phyloP scores from a whole-genome alignment of 2,113 vertebrate species.

The Coryphaenoides rupestris region DNA sequence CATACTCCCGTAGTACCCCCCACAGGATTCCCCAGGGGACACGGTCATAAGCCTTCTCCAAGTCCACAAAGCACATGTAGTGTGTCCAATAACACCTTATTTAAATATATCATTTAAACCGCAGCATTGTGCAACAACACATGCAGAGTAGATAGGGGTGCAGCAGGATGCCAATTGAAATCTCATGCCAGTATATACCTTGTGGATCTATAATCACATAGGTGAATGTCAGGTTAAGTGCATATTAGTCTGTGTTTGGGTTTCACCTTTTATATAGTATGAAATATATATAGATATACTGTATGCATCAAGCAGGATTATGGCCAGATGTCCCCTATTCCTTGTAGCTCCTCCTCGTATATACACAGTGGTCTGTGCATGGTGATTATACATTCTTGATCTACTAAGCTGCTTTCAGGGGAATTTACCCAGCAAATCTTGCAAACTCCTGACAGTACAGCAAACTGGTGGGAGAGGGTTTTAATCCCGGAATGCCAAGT shows the following conservation, averaged over 20 bases:
- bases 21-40: too few species aligned
- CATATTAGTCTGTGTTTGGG: conserved; percentile 22
- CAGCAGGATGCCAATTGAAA: too few species aligned
- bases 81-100: too few species aligned
- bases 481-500: conserved; percentile 22
- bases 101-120: too few species aligned
- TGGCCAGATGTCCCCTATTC: conserved; percentile 1
- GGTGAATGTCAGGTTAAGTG: neutral
- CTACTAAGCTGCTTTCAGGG: conserved; percentile 48
- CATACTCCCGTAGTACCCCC: too few species aligned
- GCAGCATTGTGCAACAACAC: too few species aligned
- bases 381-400: conserved; percentile 38
- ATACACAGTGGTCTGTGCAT: conserved; percentile 1
- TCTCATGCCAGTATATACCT: too few species aligned
- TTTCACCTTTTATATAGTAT: conserved; percentile 15
- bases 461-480: conserved; percentile 12
- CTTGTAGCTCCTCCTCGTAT: neutral
- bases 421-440: conserved; percentile 43
- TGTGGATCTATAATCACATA: neutral
- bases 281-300: conserved; percentile 2
- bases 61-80: too few species aligned
- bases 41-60: too few species aligned
- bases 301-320: conserved; percentile 17
- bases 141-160: too few species aligned
- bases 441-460: conserved; percentile 20